Conservation (phyloP, 2,113 vertebrate genomes). For the Calcarius ornatus region DNA sequence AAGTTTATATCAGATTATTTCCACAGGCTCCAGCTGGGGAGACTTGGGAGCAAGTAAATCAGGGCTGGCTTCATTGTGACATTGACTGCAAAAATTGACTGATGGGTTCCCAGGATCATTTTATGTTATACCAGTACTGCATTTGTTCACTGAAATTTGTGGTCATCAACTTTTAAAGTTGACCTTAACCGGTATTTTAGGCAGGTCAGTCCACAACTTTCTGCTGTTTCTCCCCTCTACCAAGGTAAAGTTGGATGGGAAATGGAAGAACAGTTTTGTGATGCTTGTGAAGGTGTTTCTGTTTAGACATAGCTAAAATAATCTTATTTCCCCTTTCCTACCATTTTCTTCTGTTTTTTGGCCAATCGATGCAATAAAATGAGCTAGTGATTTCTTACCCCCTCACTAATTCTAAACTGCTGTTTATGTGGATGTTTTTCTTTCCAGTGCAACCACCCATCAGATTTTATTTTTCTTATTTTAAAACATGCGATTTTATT, state of each 20-base stretch:
- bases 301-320: not conserved
- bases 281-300: not conserved
- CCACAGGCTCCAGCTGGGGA: not conserved
- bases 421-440: not conserved
- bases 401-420: not conserved
- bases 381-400: not conserved
- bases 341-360: not conserved
- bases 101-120: not conserved
- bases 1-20: not conserved
- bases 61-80: not conserved
- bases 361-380: not conserved
- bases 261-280: not conserved
- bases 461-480: not conserved
- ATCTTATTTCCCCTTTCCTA: not conserved
- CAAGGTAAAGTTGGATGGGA: not conserved
- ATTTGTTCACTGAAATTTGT: not conserved
- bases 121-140: not conserved
- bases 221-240: not conserved
- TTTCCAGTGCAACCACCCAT: not conserved
- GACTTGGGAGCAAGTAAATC: not conserved
- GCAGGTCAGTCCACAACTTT: not conserved
- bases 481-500: not conserved
- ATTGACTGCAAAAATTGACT: not conserved
- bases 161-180: not conserved
- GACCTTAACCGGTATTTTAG: not conserved